phyloP scores from a whole-genome alignment of 2,113 vertebrate genomes.

The Charadrius vociferus region DNA sequence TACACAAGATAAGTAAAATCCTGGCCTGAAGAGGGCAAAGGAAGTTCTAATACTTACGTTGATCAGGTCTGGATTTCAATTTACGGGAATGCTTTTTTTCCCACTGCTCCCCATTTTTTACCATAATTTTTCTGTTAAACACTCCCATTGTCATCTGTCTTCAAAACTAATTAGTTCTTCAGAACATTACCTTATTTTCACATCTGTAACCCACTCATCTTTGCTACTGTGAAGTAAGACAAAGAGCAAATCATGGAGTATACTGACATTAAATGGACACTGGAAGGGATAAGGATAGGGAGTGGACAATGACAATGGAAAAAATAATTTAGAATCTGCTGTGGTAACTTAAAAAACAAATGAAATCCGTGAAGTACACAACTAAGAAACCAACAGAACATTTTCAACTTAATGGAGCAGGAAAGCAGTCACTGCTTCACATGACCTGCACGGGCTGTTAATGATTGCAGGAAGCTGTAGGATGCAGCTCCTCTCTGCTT shows the following conservation, averaged over 20 bases:
- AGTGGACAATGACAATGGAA: neutral
- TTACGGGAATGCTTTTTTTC: neutral
- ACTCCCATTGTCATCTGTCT: neutral
- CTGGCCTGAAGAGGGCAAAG: neutral
- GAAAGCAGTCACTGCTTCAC: neutral
- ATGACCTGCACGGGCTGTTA: neutral
- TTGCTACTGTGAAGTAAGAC: neutral
- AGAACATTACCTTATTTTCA: neutral
- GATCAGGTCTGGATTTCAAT: neutral
- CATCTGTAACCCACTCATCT: neutral
- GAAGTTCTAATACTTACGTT: neutral
- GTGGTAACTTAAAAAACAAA: neutral
- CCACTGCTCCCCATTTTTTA: neutral
- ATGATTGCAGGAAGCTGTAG: neutral
- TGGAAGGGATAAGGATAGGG: neutral
- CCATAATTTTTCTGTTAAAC: neutral
- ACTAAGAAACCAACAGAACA: rapidly evolving
- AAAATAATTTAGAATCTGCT: neutral
- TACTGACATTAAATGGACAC: neutral
- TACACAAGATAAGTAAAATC: neutral
- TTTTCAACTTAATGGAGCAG: neutral
- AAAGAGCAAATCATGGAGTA: neutral
- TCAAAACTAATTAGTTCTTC: neutral
- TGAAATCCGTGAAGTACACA: neutral
- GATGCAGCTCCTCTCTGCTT: neutral